Evolutionary conservation across 1,140 invertebrate species (phyloP).

Genomic region (Polyergus mexicanus): DNA sequence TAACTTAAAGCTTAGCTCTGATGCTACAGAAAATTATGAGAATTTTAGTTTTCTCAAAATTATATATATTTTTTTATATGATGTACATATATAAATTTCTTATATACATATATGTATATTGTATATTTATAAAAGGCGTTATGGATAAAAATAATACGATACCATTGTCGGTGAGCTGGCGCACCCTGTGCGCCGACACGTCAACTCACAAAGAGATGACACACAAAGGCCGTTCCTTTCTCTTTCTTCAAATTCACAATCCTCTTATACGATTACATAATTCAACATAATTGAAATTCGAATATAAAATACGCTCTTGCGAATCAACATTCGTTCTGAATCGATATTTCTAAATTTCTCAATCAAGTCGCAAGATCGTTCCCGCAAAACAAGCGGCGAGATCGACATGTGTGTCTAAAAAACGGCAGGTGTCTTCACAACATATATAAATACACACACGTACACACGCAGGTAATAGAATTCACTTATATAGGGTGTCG

Average conservation of each 20-base stretch:
- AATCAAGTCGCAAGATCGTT: not conserved
- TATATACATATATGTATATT: not conserved
- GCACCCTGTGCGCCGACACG: slow-evolving; percentile 14
- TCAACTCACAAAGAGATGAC: slow-evolving; percentile 27
- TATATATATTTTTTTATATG: not conserved
- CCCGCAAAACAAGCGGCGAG: not conserved
- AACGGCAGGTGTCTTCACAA: slow-evolving; percentile 35
- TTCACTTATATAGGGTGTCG: not conserved
- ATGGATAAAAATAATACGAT: slow-evolving; percentile 14
- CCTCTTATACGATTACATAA: not conserved
- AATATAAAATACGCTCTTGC: not conserved
- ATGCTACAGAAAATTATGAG: not conserved
- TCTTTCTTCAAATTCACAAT: not conserved
- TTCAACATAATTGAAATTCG: not conserved
- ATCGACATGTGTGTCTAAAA: not conserved
- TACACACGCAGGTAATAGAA: not conserved
- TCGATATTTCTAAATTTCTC: not conserved
- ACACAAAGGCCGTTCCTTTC: not conserved
- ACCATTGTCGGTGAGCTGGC: slow-evolving; percentile 32
- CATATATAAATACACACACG: too few relatives aligned
- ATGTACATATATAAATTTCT: not conserved
- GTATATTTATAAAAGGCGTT: not conserved
- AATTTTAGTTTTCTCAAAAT: not conserved
- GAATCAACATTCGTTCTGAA: not conserved
- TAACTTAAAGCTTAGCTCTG: not conserved